A percentile compares a stretch with the other conserved stretches of the same genome.
Conservation (phyloP, 2,797 vertebrate genomes). For the Siniperca undulata region DNA sequence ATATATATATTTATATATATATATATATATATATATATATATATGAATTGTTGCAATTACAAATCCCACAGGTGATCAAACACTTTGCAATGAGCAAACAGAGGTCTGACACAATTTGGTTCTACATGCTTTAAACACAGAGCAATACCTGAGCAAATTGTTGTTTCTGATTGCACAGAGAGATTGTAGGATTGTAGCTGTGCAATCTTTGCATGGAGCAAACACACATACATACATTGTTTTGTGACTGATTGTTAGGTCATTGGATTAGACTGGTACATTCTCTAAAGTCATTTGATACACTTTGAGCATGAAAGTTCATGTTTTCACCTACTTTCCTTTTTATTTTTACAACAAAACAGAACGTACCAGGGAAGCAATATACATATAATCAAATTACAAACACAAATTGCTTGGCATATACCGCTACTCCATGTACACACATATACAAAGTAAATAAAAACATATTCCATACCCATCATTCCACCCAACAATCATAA, state of each 20-base stretch:
- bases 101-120: slow-evolving; percentile 35
- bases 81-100: slow-evolving; percentile 73
- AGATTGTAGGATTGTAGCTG: slow-evolving; percentile 19
- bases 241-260: neutral
- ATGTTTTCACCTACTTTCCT: neutral
- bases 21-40: neutral
- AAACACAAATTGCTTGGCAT: neutral
- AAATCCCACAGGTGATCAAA: slow-evolving; percentile 78
- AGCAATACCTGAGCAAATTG: slow-evolving; percentile 44
- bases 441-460: neutral
- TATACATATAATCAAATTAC: neutral
- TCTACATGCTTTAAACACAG: slow-evolving; percentile 48
- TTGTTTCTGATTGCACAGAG: slow-evolving; percentile 31
- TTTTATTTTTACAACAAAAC: neutral
- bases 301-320: neutral
- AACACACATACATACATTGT: slow-evolving; percentile 4
- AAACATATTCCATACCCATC: neutral
- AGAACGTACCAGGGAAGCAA: neutral
- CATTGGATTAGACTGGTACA: neutral
- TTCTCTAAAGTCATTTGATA: neutral
- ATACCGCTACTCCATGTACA: neutral
- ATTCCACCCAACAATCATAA: neutral
- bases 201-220: slow-evolving; percentile 10
- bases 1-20: too few species aligned
- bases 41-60: slow-evolving; percentile 72